phyloP scores from a whole-genome alignment of 1,140 invertebrate genomes.

The Lordiphosa stackelbergi region DNA sequence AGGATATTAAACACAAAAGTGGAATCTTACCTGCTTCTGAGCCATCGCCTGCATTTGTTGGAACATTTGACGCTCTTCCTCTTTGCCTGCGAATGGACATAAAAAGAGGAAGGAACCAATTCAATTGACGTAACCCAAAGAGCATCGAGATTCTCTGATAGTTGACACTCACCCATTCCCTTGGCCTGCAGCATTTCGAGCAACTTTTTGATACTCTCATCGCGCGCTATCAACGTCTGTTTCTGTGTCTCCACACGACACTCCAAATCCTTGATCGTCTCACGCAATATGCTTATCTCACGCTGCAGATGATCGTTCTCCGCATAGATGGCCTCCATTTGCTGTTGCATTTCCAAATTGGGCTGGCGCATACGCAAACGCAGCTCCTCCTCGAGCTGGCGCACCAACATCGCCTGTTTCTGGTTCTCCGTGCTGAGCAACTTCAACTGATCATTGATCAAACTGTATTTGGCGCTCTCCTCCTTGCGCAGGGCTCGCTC shows the following conservation, averaged over 20 bases:
- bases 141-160: no score
- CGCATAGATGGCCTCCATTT: conserved; percentile 93
- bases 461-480: conserved; percentile 97
- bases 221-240: conserved; percentile 95
- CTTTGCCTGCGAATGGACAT: conserved; percentile 84
- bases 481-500: conserved; percentile 97
- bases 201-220: conserved; percentile 99
- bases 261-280: conserved; percentile 97
- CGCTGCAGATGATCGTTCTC: conserved; percentile 97
- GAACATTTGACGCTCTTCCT: conserved; percentile 95
- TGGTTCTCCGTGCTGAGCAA: conserved; percentile 97
- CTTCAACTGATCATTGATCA: conserved; percentile 98
- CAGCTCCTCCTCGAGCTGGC: conserved; percentile 95
- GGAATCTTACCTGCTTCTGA: conserved; percentile 91
- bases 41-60: conserved; percentile 97
- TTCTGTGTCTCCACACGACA: conserved; percentile 98
- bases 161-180: conserved; percentile 88
- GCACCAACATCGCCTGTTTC: conserved; percentile 97
- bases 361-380: conserved; percentile 90
- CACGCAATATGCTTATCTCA: conserved; percentile 95
- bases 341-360: conserved; percentile 92
- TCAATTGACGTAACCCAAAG: no score
- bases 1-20: no score
- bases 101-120: neutral
- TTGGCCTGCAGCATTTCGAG: conserved; percentile 99